These are phyloP conservation scores for Silurus glanis DNA, from an alignment of 2,113 vertebrate species.

Conservation along the genomic window DNA sequence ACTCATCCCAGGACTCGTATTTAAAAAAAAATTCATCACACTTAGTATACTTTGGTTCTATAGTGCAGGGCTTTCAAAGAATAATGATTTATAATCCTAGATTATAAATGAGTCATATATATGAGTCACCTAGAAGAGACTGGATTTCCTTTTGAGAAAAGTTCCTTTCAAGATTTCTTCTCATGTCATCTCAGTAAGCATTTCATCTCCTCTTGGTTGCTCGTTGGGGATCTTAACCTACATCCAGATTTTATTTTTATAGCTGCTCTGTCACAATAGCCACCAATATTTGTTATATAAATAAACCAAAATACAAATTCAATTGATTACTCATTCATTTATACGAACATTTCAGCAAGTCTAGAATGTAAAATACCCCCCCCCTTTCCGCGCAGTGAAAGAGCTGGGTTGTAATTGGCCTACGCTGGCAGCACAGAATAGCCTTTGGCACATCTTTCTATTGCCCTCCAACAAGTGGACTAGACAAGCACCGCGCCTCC, in stretches of 20 bases:
- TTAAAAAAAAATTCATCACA: neutral
- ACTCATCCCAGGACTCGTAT: neutral
- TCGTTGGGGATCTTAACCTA: neutral
- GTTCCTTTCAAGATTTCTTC: neutral
- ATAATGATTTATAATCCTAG: neutral
- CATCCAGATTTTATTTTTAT: neutral
- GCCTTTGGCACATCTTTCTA: conserved; percentile 44
- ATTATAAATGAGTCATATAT: too few relatives aligned
- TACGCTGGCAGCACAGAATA: conserved; percentile 44
- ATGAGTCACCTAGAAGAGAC: neutral
- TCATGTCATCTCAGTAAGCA: neutral
- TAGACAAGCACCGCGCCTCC: conserved; percentile 56
- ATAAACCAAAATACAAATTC: neutral
- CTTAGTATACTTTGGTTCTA: neutral
- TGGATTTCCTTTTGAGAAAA: neutral
- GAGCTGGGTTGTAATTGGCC: neutral
- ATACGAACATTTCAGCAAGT: neutral
- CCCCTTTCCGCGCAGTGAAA: neutral
- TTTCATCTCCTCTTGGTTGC: neutral
- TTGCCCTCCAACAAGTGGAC: conserved; percentile 55
- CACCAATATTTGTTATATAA: neutral
- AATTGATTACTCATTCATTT: neutral
- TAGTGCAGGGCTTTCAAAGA: neutral
- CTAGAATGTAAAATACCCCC: neutral
- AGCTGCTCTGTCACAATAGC: neutral